Evolutionary conservation across 2,113 vertebrate species (phyloP), one percentile per base, ranked within the genome.

Genomic region (Phyllostomus hastatus): DNA sequence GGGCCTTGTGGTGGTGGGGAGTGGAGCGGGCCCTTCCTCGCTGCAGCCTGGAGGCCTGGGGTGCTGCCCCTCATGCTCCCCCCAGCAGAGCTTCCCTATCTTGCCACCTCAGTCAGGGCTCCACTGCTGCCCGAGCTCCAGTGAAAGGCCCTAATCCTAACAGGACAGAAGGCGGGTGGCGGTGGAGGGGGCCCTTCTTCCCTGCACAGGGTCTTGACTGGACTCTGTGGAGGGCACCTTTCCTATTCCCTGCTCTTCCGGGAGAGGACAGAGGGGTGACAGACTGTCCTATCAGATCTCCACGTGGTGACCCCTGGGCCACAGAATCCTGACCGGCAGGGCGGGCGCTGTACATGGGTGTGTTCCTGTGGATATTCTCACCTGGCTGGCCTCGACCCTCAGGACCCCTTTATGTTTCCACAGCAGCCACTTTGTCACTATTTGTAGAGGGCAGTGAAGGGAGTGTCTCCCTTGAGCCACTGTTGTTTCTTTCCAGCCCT

Each of bases 331-430:
- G 43, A 20, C 16, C 10, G 0, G 38, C 33, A 17, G 35, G 70
- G 54, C 12, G 1, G 1, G 12, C 38, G 19, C 76, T 9, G 57
- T 33, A 22, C 22, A 9, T 10, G 26, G 10, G 46, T 6, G 1
- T 14, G 24, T 11, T 50, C 31, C 35, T 61, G 0, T 2, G 5
- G n/a, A 1, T 2, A 11, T 35, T 35, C 46, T 9, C 22, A 7
- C 19, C 6, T n/a, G 52, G 10, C 1, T 16, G 9, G 26, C 24
- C 26, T 66, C 0, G 1, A 10, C 80, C 24, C 4, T 10, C 14
- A 16, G 0, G 7, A 76, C 20, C 10, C 43, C 35, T 26, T 48
- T 33, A 26, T 38, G 4, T 17, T 33, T 81, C 57, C 78, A 59
- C 79, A n/a, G 22, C 35, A 19, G 35, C 43, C 31, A 17, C 31